Evolutionary conservation across 2,888 invertebrate genomes (phyloP), one percentile per base, ranked within the genome.

Genomic region (Caenorhabditis sp.): DNA sequence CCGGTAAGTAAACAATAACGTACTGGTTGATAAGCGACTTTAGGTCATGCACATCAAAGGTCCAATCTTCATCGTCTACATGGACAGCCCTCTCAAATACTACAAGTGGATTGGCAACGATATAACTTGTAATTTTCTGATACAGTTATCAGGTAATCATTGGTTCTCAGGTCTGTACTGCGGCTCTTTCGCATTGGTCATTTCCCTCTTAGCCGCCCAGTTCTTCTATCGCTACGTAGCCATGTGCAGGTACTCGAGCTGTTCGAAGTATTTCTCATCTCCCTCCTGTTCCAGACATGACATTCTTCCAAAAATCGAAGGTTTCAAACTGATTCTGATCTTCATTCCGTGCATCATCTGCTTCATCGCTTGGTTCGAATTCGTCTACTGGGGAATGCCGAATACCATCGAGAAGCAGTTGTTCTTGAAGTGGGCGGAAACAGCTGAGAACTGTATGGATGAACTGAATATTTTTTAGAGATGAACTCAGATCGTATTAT

Each of bases 41-140:
- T 61, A 76, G 76, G 40, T 76, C 6, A 76, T 76, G 76, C 76
- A 76, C 44, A 76, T 76, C 58, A 76, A 76, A 18, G 76, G 76
- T 0, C 76, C 76, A 0, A 51, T 51, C 4, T 65, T 76, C 58
- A 76, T 76, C 8, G 76, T 67, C 11, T 67, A 37, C 37, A 67
- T 76, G 65, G 51, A 76, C n/a, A 76, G 76, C 20, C 67, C 61
- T 5, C 22, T 77, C 24, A 77, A 77, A 28, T 77, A 77, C 20
- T 20, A 53, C 18, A 28, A 13, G 8, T 69, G 77, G 68, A 77
- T 77, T 26, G 77, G 61, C 5, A 67, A 77, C 18, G 24, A 40
- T 24, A 24, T 77, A 15, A 62, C 61, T 8, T 74, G 67, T 74
- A 51, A 26, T 20, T n/a, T 35, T 5, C 40, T n/a, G 20, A 13